These are phyloP conservation scores for Odontomachus brunneus DNA, from an alignment of 1,140 invertebrate genomes.

Conservation along the genomic window DNA sequence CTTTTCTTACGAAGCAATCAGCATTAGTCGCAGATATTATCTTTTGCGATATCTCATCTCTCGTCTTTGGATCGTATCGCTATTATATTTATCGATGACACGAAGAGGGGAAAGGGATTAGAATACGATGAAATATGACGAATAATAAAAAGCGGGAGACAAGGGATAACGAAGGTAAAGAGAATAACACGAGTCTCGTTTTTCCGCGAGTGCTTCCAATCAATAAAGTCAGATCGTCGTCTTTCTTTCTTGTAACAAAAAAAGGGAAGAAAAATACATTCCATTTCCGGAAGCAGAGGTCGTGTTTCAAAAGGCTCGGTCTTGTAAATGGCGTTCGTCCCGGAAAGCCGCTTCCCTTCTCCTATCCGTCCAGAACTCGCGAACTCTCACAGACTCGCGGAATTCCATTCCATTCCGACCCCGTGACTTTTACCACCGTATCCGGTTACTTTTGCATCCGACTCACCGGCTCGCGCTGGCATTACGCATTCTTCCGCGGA, in stretches of 20 bases:
- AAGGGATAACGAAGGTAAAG: no score
- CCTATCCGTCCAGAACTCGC: constrained; percentile 3
- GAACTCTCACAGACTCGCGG: constrained; percentile 10
- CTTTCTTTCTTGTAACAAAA: not conserved
- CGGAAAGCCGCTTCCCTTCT: constrained; percentile 7
- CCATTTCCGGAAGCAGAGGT: constrained; percentile 25
- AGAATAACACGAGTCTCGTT: not conserved
- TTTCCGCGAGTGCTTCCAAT: not conserved
- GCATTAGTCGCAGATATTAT: not conserved
- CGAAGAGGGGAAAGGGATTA: not conserved
- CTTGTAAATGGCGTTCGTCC: constrained; percentile 46
- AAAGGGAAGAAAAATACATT: no score
- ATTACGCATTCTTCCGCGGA: constrained; percentile 35
- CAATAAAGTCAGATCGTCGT: not conserved
- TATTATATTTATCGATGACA: no score
- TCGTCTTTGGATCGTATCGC: not conserved
- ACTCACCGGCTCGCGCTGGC: not conserved
- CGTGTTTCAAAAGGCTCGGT: constrained; percentile 20
- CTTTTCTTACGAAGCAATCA: not conserved
- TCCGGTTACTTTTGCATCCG: constrained; percentile 34
- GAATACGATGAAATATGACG: not conserved
- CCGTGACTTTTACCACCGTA: constrained; percentile 16
- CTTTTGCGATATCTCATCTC: not conserved
- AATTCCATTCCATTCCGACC: constrained; percentile 32
- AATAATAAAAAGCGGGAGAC: not conserved